Percentiles rank a stretch among this genome's conserved stretches.
Conservation (phyloP, 2,797 vertebrate species). For the Amphiprion clarkii region DNA sequence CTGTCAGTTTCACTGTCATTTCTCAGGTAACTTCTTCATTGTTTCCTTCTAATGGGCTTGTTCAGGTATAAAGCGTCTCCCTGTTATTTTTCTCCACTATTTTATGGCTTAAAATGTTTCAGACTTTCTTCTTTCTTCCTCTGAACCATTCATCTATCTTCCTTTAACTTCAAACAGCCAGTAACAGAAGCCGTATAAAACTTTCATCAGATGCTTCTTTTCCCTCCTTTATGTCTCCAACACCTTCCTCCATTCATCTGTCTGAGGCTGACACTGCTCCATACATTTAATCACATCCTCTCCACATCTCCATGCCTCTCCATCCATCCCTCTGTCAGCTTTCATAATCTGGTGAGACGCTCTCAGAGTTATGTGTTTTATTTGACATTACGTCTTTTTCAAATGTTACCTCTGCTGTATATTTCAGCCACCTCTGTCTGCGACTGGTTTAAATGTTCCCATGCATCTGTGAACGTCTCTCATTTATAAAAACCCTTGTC, state of each 20-base stretch:
- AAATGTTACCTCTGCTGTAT: slow-evolving; percentile 15
- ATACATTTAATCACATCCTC: slow-evolving; percentile 35
- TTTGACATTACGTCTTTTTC: slow-evolving; percentile 28
- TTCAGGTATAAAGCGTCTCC: not conserved
- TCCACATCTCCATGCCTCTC: not conserved
- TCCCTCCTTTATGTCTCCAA: slow-evolving; percentile 20
- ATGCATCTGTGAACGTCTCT: slow-evolving; percentile 25
- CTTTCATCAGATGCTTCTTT: slow-evolving; percentile 41
- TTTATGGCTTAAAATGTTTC: slow-evolving; percentile 43
- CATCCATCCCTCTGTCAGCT: slow-evolving; percentile 34
- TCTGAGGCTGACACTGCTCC: slow-evolving; percentile 18
- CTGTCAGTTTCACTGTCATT: not conserved
- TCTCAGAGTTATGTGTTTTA: slow-evolving; percentile 22
- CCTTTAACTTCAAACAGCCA: slow-evolving; percentile 61
- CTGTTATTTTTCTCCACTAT: not conserved
- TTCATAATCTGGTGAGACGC: slow-evolving; percentile 24
- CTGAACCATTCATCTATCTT: slow-evolving; percentile 53
- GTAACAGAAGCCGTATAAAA: slow-evolving; percentile 52
- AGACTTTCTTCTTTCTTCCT: slow-evolving; percentile 21
- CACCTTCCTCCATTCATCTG: slow-evolving; percentile 41
- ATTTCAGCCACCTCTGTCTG: slow-evolving; percentile 32
- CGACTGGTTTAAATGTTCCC: slow-evolving; percentile 28
- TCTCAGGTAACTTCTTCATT: not conserved
- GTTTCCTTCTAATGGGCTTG: not conserved
- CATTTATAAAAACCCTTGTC: slow-evolving; percentile 30